phyloP scores from a whole-genome alignment of 2,888 invertebrate species.

The Drosophila hamatofila region DNA sequence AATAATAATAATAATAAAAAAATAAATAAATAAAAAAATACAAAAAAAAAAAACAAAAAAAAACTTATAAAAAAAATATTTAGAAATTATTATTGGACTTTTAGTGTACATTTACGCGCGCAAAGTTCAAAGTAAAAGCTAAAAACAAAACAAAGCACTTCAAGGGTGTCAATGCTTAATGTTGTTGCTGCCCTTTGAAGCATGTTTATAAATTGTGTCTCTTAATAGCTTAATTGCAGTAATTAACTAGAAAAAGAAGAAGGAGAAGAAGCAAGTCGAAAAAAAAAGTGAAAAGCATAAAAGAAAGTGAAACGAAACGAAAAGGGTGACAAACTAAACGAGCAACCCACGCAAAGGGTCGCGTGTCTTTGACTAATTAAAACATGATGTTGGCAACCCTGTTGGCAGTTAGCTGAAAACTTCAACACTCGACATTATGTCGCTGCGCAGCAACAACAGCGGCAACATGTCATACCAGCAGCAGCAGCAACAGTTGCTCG shows the following conservation, averaged over 20 bases:
- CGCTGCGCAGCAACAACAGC: constrained; percentile 83
- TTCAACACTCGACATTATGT: constrained; percentile 71
- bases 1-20: too few species aligned
- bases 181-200: constrained; percentile 16
- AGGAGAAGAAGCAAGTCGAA: neutral
- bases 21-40: too few species aligned
- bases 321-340: constrained; percentile 49
- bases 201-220: constrained; percentile 40
- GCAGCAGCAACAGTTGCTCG: constrained; percentile 73
- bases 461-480: constrained; percentile 70
- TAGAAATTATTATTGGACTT: neutral
- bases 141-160: neutral
- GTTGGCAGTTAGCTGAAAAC: constrained; percentile 28
- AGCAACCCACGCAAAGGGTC: constrained; percentile 57
- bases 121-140: constrained; percentile 34
- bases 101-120: neutral
- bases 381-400: constrained; percentile 22
- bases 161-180: constrained; percentile 48
- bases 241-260: constrained; percentile 52
- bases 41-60: too few species aligned
- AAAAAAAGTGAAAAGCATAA: constrained; percentile 63
- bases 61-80: neutral
- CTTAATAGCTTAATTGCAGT: constrained; percentile 71
- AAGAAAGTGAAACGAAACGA: constrained; percentile 53
- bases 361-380: constrained; percentile 64